Evolutionary conservation across 2,113 vertebrate genomes (phyloP).

Genomic region (Amazona vittata): DNA sequence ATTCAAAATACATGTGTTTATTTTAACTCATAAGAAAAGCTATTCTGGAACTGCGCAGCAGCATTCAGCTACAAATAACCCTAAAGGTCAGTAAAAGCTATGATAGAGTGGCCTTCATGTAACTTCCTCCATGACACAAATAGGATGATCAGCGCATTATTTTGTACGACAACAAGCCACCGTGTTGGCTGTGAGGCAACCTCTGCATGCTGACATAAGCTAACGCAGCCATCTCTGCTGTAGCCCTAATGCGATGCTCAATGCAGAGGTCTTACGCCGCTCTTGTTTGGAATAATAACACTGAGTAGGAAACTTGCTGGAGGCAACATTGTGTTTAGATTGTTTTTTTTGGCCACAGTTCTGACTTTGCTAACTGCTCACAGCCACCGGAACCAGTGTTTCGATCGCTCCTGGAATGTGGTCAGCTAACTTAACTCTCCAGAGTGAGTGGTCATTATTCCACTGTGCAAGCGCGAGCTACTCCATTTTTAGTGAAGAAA

Average conservation of each 20-base stretch:
- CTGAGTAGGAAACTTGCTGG: not conserved
- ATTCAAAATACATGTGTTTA: not conserved
- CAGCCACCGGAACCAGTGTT: not conserved
- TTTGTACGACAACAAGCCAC: not conserved
- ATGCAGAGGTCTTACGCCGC: not conserved
- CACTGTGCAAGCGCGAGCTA: not conserved
- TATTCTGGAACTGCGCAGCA: not conserved
- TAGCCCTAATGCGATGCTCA: not conserved
- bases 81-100: not conserved
- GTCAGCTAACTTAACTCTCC: not conserved
- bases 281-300: not conserved
- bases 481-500: not conserved
- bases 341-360: not conserved
- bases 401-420: not conserved
- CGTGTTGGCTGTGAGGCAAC: not conserved
- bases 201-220: not conserved
- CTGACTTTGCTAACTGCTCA: not conserved
- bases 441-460: not conserved
- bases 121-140: not conserved
- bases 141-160: fast-evolving
- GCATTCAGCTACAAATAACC: not conserved
- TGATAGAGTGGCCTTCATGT: not conserved
- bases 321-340: not conserved
- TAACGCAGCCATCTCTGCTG: not conserved
- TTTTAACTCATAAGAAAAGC: not conserved